phyloP scores from a whole-genome alignment of 2,888 invertebrate species.

The Biston betularia region DNA sequence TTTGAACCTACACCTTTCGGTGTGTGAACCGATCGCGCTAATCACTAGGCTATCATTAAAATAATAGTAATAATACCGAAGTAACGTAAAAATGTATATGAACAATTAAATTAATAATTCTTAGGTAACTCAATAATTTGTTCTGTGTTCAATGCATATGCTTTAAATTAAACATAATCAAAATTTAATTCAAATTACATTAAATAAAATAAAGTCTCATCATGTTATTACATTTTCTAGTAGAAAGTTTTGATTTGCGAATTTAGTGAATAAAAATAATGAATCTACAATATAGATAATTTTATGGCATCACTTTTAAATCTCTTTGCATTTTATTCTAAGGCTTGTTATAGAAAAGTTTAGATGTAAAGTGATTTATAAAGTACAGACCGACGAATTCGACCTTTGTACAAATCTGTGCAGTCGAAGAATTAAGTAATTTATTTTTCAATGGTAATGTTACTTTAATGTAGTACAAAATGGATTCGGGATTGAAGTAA shows the following conservation, averaged over 20 bases:
- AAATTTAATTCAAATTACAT: neutral
- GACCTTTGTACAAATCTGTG: constrained; percentile 68
- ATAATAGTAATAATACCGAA: too few relatives aligned
- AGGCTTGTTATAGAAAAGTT: constrained; percentile 83
- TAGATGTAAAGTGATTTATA: constrained; percentile 83
- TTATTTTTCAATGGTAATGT: constrained; percentile 38
- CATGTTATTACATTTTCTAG: neutral
- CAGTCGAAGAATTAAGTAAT: constrained; percentile 40
- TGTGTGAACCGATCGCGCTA: too few relatives aligned
- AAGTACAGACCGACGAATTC: constrained; percentile 73
- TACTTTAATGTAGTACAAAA: constrained; percentile 28
- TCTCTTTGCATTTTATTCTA: constrained; percentile 50
- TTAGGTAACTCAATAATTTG: too few relatives aligned
- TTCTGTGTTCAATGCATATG: too few relatives aligned
- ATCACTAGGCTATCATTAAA: too few relatives aligned
- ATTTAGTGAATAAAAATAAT: neutral
- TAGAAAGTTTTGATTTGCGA: neutral
- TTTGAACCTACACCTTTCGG: too few relatives aligned
- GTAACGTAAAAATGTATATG: too few relatives aligned
- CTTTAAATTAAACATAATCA: neutral
- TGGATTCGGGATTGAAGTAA: constrained; percentile 25
- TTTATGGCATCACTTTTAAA: neutral
- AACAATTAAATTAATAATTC: too few relatives aligned
- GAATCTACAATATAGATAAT: neutral
- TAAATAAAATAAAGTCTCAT: neutral